A percentile compares a stretch with the other conserved stretches of the same genome.
Conservation (phyloP, 2,113 vertebrate species). For the Cnemophilus loriae region DNA sequence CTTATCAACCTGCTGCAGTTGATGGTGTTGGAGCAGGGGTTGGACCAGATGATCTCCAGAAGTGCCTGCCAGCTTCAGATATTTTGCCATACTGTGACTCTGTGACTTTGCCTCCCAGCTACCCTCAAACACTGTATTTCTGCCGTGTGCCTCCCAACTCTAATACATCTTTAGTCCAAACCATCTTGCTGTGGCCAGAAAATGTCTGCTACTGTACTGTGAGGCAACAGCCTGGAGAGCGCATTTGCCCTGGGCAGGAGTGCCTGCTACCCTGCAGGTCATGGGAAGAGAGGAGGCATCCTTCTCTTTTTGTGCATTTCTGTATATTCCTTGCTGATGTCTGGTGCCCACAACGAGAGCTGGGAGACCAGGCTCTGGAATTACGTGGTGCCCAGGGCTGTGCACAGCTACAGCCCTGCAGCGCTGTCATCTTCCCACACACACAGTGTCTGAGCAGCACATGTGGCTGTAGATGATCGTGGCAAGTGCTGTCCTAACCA, state of each 20-base stretch:
- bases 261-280: background rate
- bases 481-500: background rate
- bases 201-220: background rate
- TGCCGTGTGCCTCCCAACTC: background rate
- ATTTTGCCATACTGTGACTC: background rate
- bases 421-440: background rate
- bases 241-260: fast-evolving
- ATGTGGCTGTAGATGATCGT: background rate
- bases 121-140: background rate
- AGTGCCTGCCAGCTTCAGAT: background rate
- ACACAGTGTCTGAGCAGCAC: background rate
- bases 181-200: background rate
- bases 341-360: background rate
- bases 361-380: background rate
- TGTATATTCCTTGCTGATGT: background rate
- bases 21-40: background rate
- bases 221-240: background rate
- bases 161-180: background rate
- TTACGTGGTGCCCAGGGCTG: background rate
- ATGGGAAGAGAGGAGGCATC: background rate
- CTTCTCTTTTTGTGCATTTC: background rate
- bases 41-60: background rate
- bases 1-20: background rate
- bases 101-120: background rate
- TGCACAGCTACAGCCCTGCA: background rate